Percentiles rank a stretch among this genome's conserved stretches.
Conservation (phyloP, 2,888 invertebrate genomes). For the Cerceris ruficornis region DNA sequence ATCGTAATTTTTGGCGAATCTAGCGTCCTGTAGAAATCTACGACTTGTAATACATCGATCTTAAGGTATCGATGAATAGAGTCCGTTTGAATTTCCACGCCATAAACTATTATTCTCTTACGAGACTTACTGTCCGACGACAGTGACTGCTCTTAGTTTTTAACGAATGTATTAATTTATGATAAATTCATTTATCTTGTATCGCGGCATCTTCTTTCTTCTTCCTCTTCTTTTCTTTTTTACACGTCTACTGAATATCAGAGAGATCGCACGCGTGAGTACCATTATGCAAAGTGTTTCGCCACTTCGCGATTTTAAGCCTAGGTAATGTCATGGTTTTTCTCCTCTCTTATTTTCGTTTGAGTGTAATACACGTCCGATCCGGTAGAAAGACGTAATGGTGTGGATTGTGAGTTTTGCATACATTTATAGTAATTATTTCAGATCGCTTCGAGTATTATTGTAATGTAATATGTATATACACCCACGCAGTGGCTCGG, state of each 20-base stretch:
- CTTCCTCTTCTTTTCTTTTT: background rate
- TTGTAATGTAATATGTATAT: slow-evolving; percentile 61
- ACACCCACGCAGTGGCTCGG: slow-evolving; percentile 58
- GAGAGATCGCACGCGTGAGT: background rate
- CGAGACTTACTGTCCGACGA: slow-evolving; percentile 4
- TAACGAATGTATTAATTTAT: slow-evolving; percentile 41
- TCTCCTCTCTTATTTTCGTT: background rate
- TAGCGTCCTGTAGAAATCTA: background rate
- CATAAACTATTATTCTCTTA: slow-evolving; percentile 21
- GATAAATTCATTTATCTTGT: slow-evolving; percentile 8
- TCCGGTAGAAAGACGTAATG: slow-evolving; percentile 7
- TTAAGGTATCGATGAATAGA: background rate
- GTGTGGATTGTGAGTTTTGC: slow-evolving; percentile 23
- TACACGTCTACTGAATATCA: slow-evolving; percentile 7
- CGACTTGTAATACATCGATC: background rate
- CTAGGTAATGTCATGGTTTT: no score
- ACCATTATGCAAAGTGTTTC: background rate
- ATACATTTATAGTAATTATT: slow-evolving; percentile 3
- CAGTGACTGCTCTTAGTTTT: slow-evolving; percentile 8
- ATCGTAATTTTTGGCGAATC: background rate
- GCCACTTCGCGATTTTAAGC: background rate
- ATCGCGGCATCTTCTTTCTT: background rate
- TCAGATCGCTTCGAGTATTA: slow-evolving; percentile 58
- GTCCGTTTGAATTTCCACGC: slow-evolving; percentile 8
- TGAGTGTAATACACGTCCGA: slow-evolving; percentile 4